Base-by-base conservation (phyloP, 2,113 vertebrate species). In the Crotophaga sulcirostris region DNA sequence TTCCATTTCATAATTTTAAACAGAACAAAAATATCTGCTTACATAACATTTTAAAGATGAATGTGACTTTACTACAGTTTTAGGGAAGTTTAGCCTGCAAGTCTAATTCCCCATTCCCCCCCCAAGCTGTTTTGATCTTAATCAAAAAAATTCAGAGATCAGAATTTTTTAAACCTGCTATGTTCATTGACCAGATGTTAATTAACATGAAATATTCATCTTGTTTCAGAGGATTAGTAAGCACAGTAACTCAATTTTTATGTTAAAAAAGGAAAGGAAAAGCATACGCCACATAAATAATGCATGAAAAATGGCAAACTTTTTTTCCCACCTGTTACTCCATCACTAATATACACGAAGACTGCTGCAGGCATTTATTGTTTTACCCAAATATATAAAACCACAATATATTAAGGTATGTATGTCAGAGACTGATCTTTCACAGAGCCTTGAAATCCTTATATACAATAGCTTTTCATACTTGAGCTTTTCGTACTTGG, bases 231-330 rank as follows among this genome's bases (percentile, higher is more conserved):
- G 16, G 15, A 96, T 54, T 86, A 55, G 77, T 64, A 92, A 78
- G 76, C 73, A 92, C 17, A 96, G 73, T 77, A 88, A 42, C 54
- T 36, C 62, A 34, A 83, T 83, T 89, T 83, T 90, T 86, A 90
- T 63, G 60, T 56, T 69, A 66, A 90, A 77, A 94, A 44, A 87
- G 38, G 69, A 83, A 93, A 81, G 54, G n/a, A 83, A 90, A 80
- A 93, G 40, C 83, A 88, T 88, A 81, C 64, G 26, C 47, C 54
- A 24, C 62, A 79, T 95, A 82, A 96, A 96, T 96, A 92, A 95
- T 85, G 52, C 73, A 97, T 59, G 64, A 95, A 84, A 87, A 89
- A 54, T 28, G n/a, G 38, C 26, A 84, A 84, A 64, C 52, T 62
- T 72, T 33, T 80, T 87, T 80, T 66, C 88, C 94, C 29, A 85